Evolutionary conservation across 2,797 vertebrate genomes (phyloP).

Genomic region (Periophthalmus magnuspinnatus): DNA sequence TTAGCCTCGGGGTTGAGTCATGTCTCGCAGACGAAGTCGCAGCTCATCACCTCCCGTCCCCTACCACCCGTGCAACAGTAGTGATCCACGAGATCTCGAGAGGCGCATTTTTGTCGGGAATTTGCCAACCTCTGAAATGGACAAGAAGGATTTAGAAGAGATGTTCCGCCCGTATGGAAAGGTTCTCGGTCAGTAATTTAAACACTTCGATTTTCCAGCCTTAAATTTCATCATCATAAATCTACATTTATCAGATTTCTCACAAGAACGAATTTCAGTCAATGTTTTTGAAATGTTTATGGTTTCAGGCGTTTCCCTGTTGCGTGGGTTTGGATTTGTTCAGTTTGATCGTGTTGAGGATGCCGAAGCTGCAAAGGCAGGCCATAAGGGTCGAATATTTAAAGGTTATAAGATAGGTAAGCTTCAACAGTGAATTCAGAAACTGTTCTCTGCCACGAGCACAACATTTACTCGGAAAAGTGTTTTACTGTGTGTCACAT

Average conservation of each 20-base stretch:
- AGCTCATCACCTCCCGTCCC: constrained; percentile 66
- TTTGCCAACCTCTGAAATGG: constrained; percentile 89
- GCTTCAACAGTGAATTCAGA: constrained; percentile 52
- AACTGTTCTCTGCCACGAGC: neutral
- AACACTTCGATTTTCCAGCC: constrained; percentile 20
- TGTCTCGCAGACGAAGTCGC: constrained; percentile 85
- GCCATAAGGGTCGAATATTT: constrained; percentile 88
- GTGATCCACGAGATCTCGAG: constrained; percentile 86
- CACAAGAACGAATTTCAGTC: constrained; percentile 33
- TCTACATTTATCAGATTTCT: neutral
- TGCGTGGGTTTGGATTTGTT: constrained; percentile 89
- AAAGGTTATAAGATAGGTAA: constrained; percentile 93
- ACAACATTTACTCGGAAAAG: constrained; percentile 15
- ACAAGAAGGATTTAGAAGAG: constrained; percentile 88
- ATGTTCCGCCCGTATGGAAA: constrained; percentile 86
- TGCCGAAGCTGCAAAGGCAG: constrained; percentile 87
- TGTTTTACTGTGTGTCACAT: neutral
- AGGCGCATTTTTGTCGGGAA: constrained; percentile 91
- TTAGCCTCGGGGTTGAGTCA: constrained; percentile 61
- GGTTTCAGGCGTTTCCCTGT: constrained; percentile 85
- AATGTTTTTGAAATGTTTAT: constrained; percentile 42
- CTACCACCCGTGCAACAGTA: constrained; percentile 81
- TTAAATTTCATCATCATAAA: neutral
- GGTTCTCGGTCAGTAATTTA: constrained; percentile 85
- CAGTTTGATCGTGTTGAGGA: constrained; percentile 87